phyloP scores from a whole-genome alignment of 1,140 invertebrate species.

The Kradibia gibbosae region DNA sequence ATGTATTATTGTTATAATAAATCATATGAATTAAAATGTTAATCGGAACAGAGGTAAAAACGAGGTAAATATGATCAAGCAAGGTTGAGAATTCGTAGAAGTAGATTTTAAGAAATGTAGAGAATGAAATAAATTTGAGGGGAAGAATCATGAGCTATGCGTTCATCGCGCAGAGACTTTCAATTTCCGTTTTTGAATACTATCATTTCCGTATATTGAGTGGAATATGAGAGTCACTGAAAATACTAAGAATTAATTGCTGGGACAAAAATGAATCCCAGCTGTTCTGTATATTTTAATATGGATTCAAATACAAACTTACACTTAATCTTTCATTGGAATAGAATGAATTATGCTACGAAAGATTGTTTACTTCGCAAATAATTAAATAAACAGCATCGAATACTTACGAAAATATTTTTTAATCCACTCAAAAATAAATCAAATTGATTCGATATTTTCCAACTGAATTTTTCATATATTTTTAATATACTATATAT shows the following conservation, averaged over 20 bases:
- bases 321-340: background rate
- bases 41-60: background rate
- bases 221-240: slow-evolving; percentile 12
- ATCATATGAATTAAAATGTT: too few species aligned
- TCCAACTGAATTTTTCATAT: too few species aligned
- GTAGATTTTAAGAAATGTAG: background rate
- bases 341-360: background rate
- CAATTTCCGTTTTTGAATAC: slow-evolving; percentile 30
- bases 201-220: background rate
- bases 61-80: background rate
- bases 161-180: slow-evolving; percentile 25
- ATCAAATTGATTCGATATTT: too few species aligned
- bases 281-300: background rate
- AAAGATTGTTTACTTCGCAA: too few species aligned
- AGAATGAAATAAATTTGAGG: background rate
- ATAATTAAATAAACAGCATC: too few species aligned
- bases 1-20: too few species aligned
- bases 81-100: background rate
- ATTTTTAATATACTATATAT: too few species aligned
- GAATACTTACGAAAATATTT: too few species aligned
- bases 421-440: too few species aligned
- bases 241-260: slow-evolving; percentile 34
- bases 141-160: background rate
- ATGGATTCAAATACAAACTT: background rate
- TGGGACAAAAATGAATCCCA: background rate